These are phyloP conservation scores for Lagorchestes hirsutus DNA, from an alignment of 2,797 vertebrate species.

Conservation along the genomic window DNA sequence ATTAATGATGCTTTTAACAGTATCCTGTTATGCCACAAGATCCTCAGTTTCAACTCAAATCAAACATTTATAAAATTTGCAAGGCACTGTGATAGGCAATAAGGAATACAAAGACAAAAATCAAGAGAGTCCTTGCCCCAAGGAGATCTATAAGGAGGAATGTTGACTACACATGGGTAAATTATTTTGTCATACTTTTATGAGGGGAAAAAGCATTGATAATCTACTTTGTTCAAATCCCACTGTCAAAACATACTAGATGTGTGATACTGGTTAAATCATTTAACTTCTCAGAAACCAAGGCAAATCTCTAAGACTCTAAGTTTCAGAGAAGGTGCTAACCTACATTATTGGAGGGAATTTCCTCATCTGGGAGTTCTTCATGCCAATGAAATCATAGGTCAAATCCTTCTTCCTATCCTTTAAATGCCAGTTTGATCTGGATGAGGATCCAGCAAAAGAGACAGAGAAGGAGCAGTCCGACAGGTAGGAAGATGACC, in stretches of 20 bases:
- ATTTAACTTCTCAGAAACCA: neutral
- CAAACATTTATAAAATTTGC: neutral
- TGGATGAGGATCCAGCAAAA: neutral
- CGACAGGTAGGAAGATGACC: neutral
- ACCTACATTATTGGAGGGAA: neutral
- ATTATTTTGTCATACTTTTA: neutral
- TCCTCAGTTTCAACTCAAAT: neutral
- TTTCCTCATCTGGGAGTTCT: neutral
- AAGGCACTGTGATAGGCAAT: neutral
- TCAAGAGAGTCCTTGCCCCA: neutral
- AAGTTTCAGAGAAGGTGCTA: neutral
- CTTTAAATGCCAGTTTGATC: neutral
- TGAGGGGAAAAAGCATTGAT: neutral
- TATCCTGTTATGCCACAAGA: constrained; percentile 22
- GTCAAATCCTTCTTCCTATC: neutral
- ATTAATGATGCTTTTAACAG: constrained; percentile 22
- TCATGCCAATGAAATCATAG: neutral
- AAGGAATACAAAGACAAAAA: neutral
- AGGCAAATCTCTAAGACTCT: neutral
- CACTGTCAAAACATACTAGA: neutral
- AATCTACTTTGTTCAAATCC: neutral
- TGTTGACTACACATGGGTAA: neutral
- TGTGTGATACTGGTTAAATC: neutral
- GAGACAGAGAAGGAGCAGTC: neutral
- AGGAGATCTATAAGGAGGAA: neutral